These are phyloP conservation scores for Sander lucioperca DNA, from an alignment of 2,113 vertebrate species.

Conservation along the genomic window DNA sequence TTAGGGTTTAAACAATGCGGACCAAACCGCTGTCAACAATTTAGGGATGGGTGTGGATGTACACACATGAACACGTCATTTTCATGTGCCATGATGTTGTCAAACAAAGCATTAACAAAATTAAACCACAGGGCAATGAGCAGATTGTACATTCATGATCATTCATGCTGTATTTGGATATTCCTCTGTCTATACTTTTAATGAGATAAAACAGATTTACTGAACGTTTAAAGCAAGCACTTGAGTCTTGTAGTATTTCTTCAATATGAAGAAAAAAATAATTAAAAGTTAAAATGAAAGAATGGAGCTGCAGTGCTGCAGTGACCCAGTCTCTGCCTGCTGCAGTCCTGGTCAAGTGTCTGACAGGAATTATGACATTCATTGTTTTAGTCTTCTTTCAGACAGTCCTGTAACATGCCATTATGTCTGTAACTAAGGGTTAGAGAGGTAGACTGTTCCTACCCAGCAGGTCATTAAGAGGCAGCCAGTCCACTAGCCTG, in stretches of 20 bases:
- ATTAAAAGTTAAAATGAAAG: neutral
- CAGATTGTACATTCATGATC: neutral
- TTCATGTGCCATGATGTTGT: neutral
- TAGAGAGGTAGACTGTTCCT: neutral
- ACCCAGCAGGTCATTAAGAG: constrained; percentile 75
- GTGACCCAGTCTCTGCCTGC: neutral
- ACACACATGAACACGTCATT: neutral
- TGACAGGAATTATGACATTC: constrained; percentile 9
- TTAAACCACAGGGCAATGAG: neutral
- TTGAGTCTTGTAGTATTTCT: neutral
- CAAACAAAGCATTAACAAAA: neutral
- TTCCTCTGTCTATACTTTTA: neutral
- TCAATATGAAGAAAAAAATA: neutral
- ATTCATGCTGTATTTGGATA: neutral
- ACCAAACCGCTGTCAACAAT: neutral
- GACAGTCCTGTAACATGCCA: neutral
- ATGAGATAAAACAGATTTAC: neutral
- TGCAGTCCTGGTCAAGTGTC: neutral
- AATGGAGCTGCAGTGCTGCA: neutral
- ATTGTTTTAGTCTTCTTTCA: constrained; percentile 8
- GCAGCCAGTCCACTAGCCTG: constrained; percentile 64
- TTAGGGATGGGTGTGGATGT: neutral
- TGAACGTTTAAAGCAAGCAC: neutral
- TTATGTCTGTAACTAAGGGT: constrained; percentile 2
- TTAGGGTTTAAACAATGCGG: neutral